Evolutionary conservation across 2,797 vertebrate genomes (phyloP).

Genomic region (Peromyscus eremicus): DNA sequence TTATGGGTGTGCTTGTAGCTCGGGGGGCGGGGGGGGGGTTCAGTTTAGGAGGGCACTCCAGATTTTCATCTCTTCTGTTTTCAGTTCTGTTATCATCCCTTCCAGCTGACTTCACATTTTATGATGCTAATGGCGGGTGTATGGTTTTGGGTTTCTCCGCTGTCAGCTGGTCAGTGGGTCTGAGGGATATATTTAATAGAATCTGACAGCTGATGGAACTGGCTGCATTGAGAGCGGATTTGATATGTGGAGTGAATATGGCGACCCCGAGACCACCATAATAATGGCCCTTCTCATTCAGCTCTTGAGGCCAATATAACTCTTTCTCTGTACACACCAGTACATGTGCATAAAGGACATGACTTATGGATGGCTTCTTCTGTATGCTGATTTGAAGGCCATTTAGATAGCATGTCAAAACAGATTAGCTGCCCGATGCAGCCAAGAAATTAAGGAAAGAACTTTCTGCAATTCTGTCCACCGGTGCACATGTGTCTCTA

Average conservation of each 20-base stretch:
- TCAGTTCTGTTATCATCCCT: constrained; percentile 92
- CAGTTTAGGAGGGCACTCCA: constrained; percentile 87
- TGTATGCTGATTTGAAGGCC: constrained; percentile 91
- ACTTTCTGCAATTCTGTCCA: constrained; percentile 73
- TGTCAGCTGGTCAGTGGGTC: constrained; percentile 98
- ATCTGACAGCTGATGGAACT: constrained; percentile 99
- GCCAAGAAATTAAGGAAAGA: constrained; percentile 85
- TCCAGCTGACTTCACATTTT: constrained; percentile 99
- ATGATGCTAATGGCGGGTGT: constrained; percentile 98
- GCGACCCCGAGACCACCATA: constrained; percentile 96
- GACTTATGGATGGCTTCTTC: constrained; percentile 97
- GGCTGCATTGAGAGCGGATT: constrained; percentile 98
- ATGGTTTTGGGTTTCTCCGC: constrained; percentile 94
- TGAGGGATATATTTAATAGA: constrained; percentile 98
- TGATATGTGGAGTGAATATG: constrained; percentile 98
- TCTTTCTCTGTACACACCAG: constrained; percentile 88
- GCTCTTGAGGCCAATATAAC: constrained; percentile 93
- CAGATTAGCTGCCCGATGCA: constrained; percentile 88
- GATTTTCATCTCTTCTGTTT: constrained; percentile 91
- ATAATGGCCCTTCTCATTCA: constrained; percentile 98
- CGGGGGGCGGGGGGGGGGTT: constrained; percentile 77
- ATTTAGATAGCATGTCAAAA: constrained; percentile 94
- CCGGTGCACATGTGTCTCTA: constrained; percentile 85
- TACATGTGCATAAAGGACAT: constrained; percentile 93
- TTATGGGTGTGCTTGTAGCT: constrained; percentile 87